These are phyloP conservation scores for Orchesella cincta DNA, from an alignment of 1,140 invertebrate species.

Conservation along the genomic window DNA sequence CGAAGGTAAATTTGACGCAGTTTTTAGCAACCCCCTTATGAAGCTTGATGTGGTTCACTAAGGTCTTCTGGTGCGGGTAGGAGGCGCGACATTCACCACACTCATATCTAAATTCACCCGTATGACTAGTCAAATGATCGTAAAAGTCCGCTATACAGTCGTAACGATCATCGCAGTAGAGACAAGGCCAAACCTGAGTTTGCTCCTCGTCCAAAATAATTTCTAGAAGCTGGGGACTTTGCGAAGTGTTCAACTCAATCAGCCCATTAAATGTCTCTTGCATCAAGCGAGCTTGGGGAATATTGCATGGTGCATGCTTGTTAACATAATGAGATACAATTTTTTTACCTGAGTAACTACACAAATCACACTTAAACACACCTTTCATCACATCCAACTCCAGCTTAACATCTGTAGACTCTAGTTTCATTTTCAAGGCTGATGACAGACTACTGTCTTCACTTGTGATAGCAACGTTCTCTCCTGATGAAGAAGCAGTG, in stretches of 20 bases:
- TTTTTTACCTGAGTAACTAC: conserved; percentile 28
- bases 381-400: neutral
- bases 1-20: conserved; percentile 51
- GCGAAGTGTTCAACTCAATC: conserved; percentile 19
- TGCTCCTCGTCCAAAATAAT: conserved; percentile 21
- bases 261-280: conserved; percentile 26
- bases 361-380: conserved; percentile 23
- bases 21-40: conserved; percentile 27
- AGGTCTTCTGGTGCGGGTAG: conserved; percentile 56
- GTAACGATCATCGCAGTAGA: conserved; percentile 13
- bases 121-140: conserved; percentile 71
- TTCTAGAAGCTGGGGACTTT: conserved; percentile 35
- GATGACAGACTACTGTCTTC: too few relatives aligned
- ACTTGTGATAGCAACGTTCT: too few relatives aligned
- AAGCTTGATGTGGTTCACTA: conserved; percentile 57
- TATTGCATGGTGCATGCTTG: conserved; percentile 14
- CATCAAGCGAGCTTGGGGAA: conserved; percentile 33
- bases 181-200: conserved; percentile 2
- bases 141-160: conserved; percentile 60
- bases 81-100: conserved; percentile 61
- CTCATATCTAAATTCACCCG: conserved; percentile 68
- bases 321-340: conserved; percentile 41
- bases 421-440: neutral
- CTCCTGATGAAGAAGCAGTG: too few relatives aligned
- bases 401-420: too few relatives aligned